Evolutionary conservation across 1,140 invertebrate species (phyloP).

Genomic region (Brachionus calyciflorus): DNA sequence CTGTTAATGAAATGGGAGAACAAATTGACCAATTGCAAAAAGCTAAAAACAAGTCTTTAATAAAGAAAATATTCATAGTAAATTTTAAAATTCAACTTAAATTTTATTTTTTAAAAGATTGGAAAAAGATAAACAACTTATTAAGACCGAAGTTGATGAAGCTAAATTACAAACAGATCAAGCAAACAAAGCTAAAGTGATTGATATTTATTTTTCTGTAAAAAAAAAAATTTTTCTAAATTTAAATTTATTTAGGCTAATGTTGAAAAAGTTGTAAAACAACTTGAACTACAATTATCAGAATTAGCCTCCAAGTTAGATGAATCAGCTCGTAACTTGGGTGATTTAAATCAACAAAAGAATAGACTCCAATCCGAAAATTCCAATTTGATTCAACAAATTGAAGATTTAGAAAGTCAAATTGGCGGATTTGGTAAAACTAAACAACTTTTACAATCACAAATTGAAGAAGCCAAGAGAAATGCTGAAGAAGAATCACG

Average conservation of each 20-base stretch:
- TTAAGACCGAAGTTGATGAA: slow-evolving; percentile 90
- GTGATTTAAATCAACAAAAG: slow-evolving; percentile 34
- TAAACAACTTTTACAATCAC: slow-evolving; percentile 36
- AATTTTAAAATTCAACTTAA: too few relatives aligned
- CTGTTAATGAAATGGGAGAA: slow-evolving; percentile 91
- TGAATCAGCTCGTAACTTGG: slow-evolving; percentile 4
- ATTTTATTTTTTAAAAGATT: too few relatives aligned
- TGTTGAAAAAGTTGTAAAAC: slow-evolving; percentile 93
- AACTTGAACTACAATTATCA: slow-evolving; percentile 86
- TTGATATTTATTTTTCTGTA: too few relatives aligned
- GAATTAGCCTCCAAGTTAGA: slow-evolving; percentile 76
- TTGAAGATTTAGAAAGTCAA: slow-evolving; percentile 44
- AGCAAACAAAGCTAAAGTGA: slow-evolving; percentile 88
- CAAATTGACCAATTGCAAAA: slow-evolving; percentile 99
- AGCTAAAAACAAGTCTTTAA: slow-evolving; percentile 90
- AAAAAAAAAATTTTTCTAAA: too few relatives aligned
- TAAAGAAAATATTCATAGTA: too few relatives aligned
- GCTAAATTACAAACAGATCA: slow-evolving; percentile 79
- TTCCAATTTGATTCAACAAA: slow-evolving; percentile 1
- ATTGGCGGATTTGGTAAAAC: not conserved
- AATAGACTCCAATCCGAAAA: slow-evolving; percentile 30
- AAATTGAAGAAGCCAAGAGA: slow-evolving; percentile 51
- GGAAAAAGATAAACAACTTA: slow-evolving; percentile 51
- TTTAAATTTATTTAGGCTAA: too few relatives aligned
- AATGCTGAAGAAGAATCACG: slow-evolving; percentile 56